Conservation (phyloP, 1,140 invertebrate genomes). For the Sitodiplosis mosellana region DNA sequence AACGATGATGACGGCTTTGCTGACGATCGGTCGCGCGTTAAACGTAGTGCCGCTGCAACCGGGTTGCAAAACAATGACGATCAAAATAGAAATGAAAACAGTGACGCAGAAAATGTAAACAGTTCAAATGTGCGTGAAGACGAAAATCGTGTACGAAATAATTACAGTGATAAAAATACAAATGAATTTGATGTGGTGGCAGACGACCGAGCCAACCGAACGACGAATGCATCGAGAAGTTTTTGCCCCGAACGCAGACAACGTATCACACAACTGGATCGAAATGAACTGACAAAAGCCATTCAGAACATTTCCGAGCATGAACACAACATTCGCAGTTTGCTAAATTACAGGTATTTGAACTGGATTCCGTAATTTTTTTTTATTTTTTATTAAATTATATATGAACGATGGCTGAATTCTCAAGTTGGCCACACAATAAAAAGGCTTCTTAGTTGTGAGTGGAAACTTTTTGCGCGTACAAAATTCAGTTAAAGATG, state of each 20-base stretch:
- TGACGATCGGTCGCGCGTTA: not conserved
- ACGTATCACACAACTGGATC: conserved; percentile 1
- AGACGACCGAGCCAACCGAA: not conserved
- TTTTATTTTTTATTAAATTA: too few species aligned
- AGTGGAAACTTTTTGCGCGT: too few species aligned
- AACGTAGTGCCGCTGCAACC: not conserved
- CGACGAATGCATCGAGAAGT: not conserved
- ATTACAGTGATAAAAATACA: not conserved
- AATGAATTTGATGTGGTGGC: not conserved
- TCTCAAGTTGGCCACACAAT: too few species aligned
- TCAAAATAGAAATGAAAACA: not conserved
- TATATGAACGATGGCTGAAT: too few species aligned
- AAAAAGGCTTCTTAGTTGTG: too few species aligned
- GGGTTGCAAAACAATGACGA: not conserved
- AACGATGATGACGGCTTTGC: not conserved
- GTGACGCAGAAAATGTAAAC: not conserved
- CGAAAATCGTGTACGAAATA: too few species aligned
- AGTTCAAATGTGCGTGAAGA: too few species aligned
- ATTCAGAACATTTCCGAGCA: not conserved
- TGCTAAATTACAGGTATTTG: conserved; percentile 5
- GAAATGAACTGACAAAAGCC: not conserved
- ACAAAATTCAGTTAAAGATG: too few species aligned
- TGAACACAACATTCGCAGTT: conserved; percentile 4
- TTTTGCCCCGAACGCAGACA: conserved; percentile 1
- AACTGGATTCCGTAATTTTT: too few species aligned